A percentile compares a stretch with the other conserved stretches of the same genome.
These are phyloP conservation scores for Antennarius striatus DNA, from an alignment of 2,113 vertebrate species.

Conservation along the genomic window DNA sequence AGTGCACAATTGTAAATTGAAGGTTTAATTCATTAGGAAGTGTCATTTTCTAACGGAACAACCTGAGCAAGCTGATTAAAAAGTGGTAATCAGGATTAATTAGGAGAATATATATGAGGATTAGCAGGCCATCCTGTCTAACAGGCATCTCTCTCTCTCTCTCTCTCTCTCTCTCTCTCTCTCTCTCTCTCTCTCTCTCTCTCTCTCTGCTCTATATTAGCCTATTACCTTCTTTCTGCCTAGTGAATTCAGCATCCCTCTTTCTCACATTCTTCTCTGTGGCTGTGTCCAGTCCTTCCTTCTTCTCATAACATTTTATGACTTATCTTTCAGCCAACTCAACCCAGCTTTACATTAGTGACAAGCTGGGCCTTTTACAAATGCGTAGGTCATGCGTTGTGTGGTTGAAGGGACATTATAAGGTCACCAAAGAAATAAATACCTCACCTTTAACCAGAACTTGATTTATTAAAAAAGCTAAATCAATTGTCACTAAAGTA, in stretches of 20 bases:
- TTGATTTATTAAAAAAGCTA: too few species aligned
- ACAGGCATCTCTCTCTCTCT: constrained; percentile 45
- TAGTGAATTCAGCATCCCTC: constrained; percentile 4
- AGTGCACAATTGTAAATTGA: constrained; percentile 68
- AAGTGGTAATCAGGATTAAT: constrained; percentile 82
- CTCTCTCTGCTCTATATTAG: constrained; percentile 29
- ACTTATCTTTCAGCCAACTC: neutral
- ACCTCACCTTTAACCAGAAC: too few species aligned
- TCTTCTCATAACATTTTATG: neutral
- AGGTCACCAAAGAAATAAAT: neutral
- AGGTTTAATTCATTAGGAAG: constrained; percentile 80
- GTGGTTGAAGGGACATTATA: neutral
- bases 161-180: constrained; percentile 11
- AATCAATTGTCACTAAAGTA: too few species aligned
- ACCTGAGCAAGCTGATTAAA: constrained; percentile 76
- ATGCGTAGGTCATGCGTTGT: neutral
- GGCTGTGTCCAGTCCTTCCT: neutral
- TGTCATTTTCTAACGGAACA: constrained; percentile 78
- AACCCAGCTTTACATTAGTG: neutral
- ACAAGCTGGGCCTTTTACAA: neutral
- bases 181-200: constrained; percentile 36
- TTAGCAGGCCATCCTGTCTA: constrained; percentile 69
- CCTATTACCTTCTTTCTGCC: constrained; percentile 18
- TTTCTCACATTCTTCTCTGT: constrained; percentile 23
- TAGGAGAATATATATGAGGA: constrained; percentile 81